These are phyloP conservation scores for Callyntrura guangdongensis DNA, from an alignment of 2,888 invertebrate genomes.

Conservation along the genomic window DNA sequence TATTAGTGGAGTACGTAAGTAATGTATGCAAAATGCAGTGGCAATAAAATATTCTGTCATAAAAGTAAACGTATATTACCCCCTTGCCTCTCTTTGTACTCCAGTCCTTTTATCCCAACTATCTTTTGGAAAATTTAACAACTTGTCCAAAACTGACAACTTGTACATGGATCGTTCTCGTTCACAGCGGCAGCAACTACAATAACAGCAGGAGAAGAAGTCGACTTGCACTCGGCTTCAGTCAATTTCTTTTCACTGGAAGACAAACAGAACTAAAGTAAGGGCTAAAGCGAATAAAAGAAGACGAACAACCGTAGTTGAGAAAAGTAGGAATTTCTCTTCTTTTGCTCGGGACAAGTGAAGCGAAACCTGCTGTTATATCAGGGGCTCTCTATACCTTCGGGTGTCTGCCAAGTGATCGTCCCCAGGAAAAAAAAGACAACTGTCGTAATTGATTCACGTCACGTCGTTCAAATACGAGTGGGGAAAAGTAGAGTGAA, in stretches of 20 bases:
- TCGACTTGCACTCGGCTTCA: not conserved
- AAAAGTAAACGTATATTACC: too few relatives aligned
- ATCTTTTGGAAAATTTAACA: slow-evolving; percentile 18
- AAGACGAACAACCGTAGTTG: not conserved
- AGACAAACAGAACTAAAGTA: not conserved
- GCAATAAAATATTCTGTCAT: too few relatives aligned
- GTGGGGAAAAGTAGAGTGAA: slow-evolving; percentile 1
- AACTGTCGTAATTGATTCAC: slow-evolving; percentile 66
- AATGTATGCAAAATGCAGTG: too few relatives aligned
- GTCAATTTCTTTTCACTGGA: slow-evolving; percentile 8
- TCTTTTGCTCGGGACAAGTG: slow-evolving; percentile 30
- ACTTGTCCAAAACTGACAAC: not conserved
- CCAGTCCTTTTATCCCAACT: not conserved
- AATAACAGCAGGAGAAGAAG: too few relatives aligned
- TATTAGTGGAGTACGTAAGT: not conserved
- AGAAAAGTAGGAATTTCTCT: not conserved
- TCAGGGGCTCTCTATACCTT: not conserved
- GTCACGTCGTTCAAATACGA: slow-evolving; percentile 73
- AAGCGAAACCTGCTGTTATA: slow-evolving; percentile 58
- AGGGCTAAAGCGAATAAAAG: not conserved
- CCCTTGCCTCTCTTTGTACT: too few relatives aligned
- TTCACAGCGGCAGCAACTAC: too few relatives aligned
- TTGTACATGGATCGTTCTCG: not conserved
- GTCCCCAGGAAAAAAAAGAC: slow-evolving; percentile 18
- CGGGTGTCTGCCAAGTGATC: not conserved